These are phyloP conservation scores for Luscinia megarhynchos DNA, from an alignment of 2,797 vertebrate genomes.

Conservation along the genomic window DNA sequence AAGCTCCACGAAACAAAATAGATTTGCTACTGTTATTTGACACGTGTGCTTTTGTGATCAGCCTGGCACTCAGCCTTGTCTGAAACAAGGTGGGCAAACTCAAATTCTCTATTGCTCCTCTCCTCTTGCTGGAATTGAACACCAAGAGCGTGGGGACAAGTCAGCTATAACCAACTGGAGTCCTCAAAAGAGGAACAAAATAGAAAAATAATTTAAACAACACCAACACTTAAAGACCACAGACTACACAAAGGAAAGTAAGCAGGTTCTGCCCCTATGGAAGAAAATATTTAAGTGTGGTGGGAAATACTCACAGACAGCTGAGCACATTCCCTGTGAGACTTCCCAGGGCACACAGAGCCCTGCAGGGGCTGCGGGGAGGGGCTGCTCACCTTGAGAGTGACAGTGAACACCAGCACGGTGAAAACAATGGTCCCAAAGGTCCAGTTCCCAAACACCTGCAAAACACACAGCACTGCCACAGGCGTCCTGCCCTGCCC, in stretches of 20 bases:
- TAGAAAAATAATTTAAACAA: background rate
- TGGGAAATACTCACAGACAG: background rate
- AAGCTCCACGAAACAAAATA: slow-evolving; percentile 1
- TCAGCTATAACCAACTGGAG: background rate
- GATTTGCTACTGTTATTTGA: background rate
- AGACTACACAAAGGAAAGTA: background rate
- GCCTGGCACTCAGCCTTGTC: background rate
- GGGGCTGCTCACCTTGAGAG: slow-evolving; percentile 87
- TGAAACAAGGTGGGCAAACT: background rate
- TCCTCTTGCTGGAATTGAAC: background rate
- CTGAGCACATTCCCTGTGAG: no score
- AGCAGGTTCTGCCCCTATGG: background rate
- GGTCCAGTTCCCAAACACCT: slow-evolving; percentile 98
- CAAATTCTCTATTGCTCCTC: background rate
- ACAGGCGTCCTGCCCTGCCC: background rate
- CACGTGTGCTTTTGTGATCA: background rate
- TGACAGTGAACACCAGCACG: slow-evolving; percentile 97
- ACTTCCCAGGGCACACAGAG: background rate
- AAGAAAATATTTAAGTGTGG: background rate
- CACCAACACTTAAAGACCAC: background rate
- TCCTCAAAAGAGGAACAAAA: background rate
- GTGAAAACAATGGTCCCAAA: slow-evolving; percentile 97
- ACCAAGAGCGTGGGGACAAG: rapidly evolving
- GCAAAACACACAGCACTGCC: slow-evolving; percentile 62
- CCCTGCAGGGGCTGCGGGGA: background rate